Conservation (phyloP, 2,113 vertebrate genomes). For the Pygoscelis adeliae region DNA sequence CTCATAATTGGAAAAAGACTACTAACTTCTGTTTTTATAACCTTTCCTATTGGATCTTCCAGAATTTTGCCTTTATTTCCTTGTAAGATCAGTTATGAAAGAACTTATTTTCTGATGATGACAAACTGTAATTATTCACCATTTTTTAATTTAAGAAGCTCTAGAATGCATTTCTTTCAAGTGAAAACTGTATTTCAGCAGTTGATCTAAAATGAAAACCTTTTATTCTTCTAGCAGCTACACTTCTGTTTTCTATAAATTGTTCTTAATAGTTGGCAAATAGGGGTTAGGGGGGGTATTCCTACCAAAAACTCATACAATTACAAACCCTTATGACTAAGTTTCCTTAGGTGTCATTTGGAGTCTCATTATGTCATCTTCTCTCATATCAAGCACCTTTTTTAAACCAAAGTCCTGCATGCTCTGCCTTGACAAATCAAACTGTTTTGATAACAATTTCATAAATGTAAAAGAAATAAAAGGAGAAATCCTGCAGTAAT, state of each 20-base stretch:
- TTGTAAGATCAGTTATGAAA: not conserved
- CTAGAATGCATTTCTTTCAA: not conserved
- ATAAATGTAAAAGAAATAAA: not conserved
- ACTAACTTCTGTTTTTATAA: not conserved
- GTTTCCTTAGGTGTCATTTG: not conserved
- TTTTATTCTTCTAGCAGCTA: not conserved
- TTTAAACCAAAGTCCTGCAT: not conserved
- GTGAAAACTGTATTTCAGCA: not conserved
- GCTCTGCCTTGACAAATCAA: not conserved
- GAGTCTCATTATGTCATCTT: not conserved
- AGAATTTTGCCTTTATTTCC: not conserved
- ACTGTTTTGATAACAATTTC: not conserved
- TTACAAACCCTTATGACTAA: not conserved
- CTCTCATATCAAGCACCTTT: not conserved
- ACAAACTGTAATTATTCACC: not conserved
- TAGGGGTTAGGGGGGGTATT: not conserved
- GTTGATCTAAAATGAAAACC: not conserved
- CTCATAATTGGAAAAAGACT: not conserved
- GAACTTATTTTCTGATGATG: not conserved
- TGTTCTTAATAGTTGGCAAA: not conserved
- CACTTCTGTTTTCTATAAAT: not conserved
- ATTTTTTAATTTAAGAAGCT: not conserved
- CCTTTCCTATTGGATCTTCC: not conserved
- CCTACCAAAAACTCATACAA: not conserved
- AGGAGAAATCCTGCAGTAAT: not conserved